Evolutionary conservation across 2,888 invertebrate species (phyloP).

Genomic region (Cremastinae sp.): DNA sequence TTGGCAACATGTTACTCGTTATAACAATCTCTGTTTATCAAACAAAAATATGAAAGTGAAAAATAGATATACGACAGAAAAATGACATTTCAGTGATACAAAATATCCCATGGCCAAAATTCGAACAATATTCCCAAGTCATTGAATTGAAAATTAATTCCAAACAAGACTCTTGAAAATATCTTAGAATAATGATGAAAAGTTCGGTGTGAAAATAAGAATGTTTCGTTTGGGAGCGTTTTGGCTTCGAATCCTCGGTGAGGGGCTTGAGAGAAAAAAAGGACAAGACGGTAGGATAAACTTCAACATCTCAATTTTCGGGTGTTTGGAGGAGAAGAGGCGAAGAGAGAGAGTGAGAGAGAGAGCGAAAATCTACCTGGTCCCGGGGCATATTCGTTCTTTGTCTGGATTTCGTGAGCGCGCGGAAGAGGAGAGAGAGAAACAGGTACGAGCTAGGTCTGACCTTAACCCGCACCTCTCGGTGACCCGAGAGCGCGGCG

Average conservation of each 20-base stretch:
- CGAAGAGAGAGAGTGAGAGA: neutral
- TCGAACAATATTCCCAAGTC: too few species aligned
- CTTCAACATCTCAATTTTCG: constrained; percentile 61
- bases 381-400: constrained; percentile 21
- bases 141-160: too few species aligned
- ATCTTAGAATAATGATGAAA: neutral
- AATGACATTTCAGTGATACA: too few species aligned
- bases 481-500: constrained; percentile 55
- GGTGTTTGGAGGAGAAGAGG: constrained; percentile 4
- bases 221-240: constrained; percentile 31
- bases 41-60: too few species aligned
- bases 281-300: constrained; percentile 11
- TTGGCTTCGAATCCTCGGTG: constrained; percentile 61
- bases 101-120: too few species aligned
- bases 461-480: constrained; percentile 67
- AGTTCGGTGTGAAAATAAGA: constrained; percentile 1
- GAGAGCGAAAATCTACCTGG: constrained; percentile 63
- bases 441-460: constrained; percentile 48
- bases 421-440: neutral
- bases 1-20: too few species aligned
- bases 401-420: constrained; percentile 39
- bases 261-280: neutral
- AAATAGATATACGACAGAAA: too few species aligned
- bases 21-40: too few species aligned
- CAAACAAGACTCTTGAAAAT: neutral